Conservation (phyloP, 1,140 invertebrate species). For the Paramacrobiotus metropolitanus region DNA sequence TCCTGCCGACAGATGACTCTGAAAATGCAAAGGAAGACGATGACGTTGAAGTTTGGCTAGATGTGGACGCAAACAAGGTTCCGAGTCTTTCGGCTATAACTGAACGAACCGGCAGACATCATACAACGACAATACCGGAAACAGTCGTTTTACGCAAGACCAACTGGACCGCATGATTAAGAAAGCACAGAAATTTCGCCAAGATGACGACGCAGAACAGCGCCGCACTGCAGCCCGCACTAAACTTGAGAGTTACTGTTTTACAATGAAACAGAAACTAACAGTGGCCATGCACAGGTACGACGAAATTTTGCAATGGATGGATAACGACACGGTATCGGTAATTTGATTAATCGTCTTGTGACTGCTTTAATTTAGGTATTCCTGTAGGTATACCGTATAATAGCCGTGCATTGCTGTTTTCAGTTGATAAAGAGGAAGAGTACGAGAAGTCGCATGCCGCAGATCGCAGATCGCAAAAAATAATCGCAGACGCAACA, state of each 20-base stretch:
- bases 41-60: too few relatives aligned
- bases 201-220: slow-evolving; percentile 71
- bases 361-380: too few relatives aligned
- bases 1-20: too few relatives aligned
- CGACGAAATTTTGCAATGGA: slow-evolving; percentile 75
- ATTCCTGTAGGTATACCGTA: too few relatives aligned
- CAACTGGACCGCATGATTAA: slow-evolving; percentile 94
- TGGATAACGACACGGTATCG: slow-evolving; percentile 74
- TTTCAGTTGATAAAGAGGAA: too few relatives aligned
- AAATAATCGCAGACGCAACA: too few relatives aligned
- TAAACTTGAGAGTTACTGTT: slow-evolving; percentile 74
- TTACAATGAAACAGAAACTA: slow-evolving; percentile 81
- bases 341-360: too few relatives aligned
- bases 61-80: too few relatives aligned
- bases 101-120: slow-evolving; percentile 33
- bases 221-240: slow-evolving; percentile 61
- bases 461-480: too few relatives aligned
- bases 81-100: slow-evolving; percentile 32
- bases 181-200: slow-evolving; percentile 84
- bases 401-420: too few relatives aligned
- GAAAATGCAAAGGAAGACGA: too few relatives aligned
- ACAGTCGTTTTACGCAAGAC: slow-evolving; percentile 80
- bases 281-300: slow-evolving; percentile 66
- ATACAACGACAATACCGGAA: slow-evolving; percentile 84
- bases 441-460: too few relatives aligned